These are phyloP conservation scores for Chalcosyrphus nemorum DNA, from an alignment of 2,888 invertebrate species.

Conservation along the genomic window DNA sequence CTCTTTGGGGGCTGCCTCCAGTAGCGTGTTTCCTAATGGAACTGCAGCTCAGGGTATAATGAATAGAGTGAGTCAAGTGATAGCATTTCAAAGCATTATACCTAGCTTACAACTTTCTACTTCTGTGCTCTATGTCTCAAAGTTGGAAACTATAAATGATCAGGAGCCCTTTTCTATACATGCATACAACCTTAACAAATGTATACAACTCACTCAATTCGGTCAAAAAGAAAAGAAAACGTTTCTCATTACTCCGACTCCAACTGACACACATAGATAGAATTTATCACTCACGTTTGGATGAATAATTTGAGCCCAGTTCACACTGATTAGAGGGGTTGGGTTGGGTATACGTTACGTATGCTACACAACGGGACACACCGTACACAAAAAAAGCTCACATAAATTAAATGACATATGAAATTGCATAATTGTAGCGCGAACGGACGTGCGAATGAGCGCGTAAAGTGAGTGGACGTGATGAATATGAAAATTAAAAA, in stretches of 20 bases:
- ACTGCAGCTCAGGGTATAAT: too few species aligned
- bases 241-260: slow-evolving; percentile 25
- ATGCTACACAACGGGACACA: slow-evolving; percentile 32
- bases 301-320: slow-evolving; percentile 28
- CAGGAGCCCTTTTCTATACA: too few species aligned
- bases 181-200: too few species aligned
- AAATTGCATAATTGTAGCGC: slow-evolving; percentile 65
- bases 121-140: too few species aligned
- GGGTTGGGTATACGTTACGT: not conserved
- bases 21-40: too few species aligned
- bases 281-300: slow-evolving; percentile 42
- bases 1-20: too few species aligned
- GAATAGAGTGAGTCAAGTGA: too few species aligned
- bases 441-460: slow-evolving; percentile 65
- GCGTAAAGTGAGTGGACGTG: slow-evolving; percentile 43
- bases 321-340: slow-evolving; percentile 22
- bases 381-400: slow-evolving; percentile 23
- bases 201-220: not conserved
- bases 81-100: too few species aligned
- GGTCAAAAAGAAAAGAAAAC: slow-evolving; percentile 5
- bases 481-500: slow-evolving; percentile 30
- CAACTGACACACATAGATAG: slow-evolving; percentile 32
- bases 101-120: too few species aligned
- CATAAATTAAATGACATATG: slow-evolving; percentile 43
- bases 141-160: too few species aligned